A percentile compares a stretch with the other conserved stretches of the same genome.
Conservation (phyloP, 2,888 invertebrate genomes). For the Agrochola lychnidis region DNA sequence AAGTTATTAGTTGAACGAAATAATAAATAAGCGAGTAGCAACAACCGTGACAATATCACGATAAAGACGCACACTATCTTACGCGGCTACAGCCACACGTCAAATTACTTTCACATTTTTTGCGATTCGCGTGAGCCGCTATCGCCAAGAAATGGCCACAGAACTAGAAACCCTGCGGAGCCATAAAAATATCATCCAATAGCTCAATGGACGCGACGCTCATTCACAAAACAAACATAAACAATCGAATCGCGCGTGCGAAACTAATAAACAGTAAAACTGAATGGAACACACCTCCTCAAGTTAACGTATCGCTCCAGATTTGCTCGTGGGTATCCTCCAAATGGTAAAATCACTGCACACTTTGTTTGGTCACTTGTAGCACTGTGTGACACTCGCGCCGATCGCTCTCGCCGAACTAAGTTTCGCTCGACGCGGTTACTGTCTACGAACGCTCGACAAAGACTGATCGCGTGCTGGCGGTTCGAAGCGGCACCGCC, state of each 20-base stretch:
- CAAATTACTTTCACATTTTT: constrained; percentile 83
- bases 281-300: constrained; percentile 78
- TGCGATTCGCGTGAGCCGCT: constrained; percentile 63
- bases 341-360: constrained; percentile 73
- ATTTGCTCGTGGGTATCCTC: constrained; percentile 81
- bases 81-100: constrained; percentile 60
- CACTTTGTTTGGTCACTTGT: constrained; percentile 76
- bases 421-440: constrained; percentile 66
- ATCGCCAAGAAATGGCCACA: constrained; percentile 47
- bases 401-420: constrained; percentile 70
- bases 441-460: constrained; percentile 68
- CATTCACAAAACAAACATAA: constrained; percentile 77
- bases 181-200: constrained; percentile 66
- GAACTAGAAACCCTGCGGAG: constrained; percentile 51
- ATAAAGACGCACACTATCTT: constrained; percentile 65
- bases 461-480: constrained; percentile 76
- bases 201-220: constrained; percentile 67
- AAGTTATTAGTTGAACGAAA: constrained; percentile 28
- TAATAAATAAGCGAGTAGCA: constrained; percentile 68
- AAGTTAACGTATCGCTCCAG: constrained; percentile 83
- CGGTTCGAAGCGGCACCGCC: constrained; percentile 68
- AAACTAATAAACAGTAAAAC: constrained; percentile 55
- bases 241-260: constrained; percentile 47
- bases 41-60: constrained; percentile 74
- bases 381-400: constrained; percentile 79